Percentiles rank a stretch among this genome's conserved stretches.
Evolutionary conservation across 1,140 invertebrate genomes (phyloP).

Genomic region (Cydia fagiglandana): DNA sequence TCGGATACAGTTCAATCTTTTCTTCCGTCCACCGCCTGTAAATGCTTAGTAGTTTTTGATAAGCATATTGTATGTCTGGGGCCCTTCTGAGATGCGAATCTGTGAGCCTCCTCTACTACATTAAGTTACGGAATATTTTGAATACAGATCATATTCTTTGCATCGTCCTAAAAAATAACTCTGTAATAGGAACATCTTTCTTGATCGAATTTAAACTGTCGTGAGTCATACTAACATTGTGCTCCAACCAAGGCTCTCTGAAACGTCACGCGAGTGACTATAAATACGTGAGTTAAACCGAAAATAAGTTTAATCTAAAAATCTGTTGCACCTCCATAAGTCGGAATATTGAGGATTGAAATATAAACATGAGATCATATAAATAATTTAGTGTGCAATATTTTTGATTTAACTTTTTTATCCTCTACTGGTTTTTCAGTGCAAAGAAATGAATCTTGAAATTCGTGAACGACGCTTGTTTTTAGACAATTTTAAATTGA

Average conservation of each 20-base stretch:
- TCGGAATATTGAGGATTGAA: too few species aligned
- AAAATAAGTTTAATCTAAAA: neutral
- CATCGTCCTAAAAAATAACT: neutral
- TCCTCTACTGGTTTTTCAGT: neutral
- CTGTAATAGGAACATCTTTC: neutral
- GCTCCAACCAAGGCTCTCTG: too few species aligned
- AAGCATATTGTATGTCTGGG: neutral
- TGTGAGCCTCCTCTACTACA: neutral
- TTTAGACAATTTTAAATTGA: slow-evolving; percentile 40
- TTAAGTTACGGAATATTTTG: neutral
- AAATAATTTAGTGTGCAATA: neutral
- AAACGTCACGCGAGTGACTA: too few species aligned
- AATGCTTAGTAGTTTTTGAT: slow-evolving; percentile 13
- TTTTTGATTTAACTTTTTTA: neutral
- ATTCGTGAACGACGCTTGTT: slow-evolving; percentile 10
- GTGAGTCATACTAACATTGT: too few species aligned
- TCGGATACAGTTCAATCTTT: slow-evolving; percentile 23
- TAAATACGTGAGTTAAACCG: too few species aligned
- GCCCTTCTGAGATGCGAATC: neutral
- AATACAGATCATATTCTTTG: neutral
- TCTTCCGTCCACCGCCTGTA: slow-evolving; percentile 31
- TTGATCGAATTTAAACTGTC: too few species aligned
- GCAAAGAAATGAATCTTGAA: neutral
- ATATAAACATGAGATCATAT: too few species aligned
- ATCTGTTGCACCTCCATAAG: too few species aligned